A percentile compares a stretch with the other conserved stretches of the same genome.
Evolutionary conservation across 2,113 vertebrate species (phyloP).

Genomic region (Antigone vipio): DNA sequence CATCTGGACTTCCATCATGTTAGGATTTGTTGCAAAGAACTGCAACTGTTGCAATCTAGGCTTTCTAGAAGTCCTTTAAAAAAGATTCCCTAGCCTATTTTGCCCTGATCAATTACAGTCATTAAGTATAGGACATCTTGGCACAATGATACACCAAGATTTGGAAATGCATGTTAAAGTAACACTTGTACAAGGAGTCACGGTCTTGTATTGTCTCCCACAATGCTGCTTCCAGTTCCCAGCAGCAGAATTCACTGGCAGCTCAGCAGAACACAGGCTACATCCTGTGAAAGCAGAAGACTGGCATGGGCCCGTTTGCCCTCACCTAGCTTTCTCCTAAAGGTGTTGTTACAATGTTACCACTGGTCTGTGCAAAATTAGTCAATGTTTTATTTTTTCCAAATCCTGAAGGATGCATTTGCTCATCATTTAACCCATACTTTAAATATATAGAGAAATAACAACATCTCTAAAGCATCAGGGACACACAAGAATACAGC

Average conservation of each 20-base stretch:
- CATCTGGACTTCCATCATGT: background rate
- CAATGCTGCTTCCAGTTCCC: background rate
- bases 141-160: rapidly evolving
- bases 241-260: background rate
- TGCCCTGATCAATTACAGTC: background rate
- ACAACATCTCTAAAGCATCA: background rate
- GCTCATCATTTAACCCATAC: background rate
- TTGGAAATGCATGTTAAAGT: rapidly evolving
- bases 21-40: background rate
- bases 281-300: background rate
- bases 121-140: background rate
- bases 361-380: background rate
- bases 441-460: background rate
- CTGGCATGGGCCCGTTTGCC: rapidly evolving
- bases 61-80: background rate
- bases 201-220: background rate
- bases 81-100: background rate
- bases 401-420: background rate
- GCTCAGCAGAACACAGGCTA: background rate
- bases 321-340: background rate
- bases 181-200: background rate
- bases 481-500: background rate
- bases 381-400: background rate
- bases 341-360: rapidly evolving
- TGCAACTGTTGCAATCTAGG: background rate